Evolutionary conservation across 1,140 invertebrate species (phyloP), one percentile per base, ranked within the genome.

Genomic region (Aethina tumida): DNA sequence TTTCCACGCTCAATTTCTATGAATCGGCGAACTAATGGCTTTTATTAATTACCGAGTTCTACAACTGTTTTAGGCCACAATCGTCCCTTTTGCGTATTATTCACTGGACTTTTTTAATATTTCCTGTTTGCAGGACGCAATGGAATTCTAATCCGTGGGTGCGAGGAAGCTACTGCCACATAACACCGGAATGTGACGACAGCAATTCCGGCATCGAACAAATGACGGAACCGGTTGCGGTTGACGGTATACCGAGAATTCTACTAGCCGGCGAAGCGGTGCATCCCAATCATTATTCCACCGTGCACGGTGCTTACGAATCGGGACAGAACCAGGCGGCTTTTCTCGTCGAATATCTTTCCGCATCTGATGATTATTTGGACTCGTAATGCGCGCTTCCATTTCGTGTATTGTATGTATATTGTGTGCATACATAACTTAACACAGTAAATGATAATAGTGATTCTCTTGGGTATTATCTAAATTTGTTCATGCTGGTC

Each of bases 221-320:
- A 9, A 17, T 57, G 4, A 34, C 38, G 7, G 22, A 47, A 21
- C 50, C 52, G 1, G 26, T 55, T 7, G 9, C 41, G 15, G 24
- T 46, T 15, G 29, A 45, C 15, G 50, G 43, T 18, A 40, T 49
- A 26, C 73, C 79, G 3, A 53, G 70, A 17, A 51, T 87, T 17
- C 48, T 81, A 48, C 72, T 87, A 44, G 82, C 81, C 43, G 83
- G 84, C 25, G 83, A 87, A 65, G 81, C 78, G 1, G 73, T 73
- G 10, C 75, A 82, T 58, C 59, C 70, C 12, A 51, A 57, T 17
- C 78, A 74, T 55, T 86, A 78, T 58, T 84, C 81, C 1, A 85
- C 82, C 5, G 74, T 74, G 3, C 81, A 86, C 56, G 84, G 83
- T 6, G 73, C 73, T 22, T 74, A 63, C 41, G 66, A 73, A 26